Conservation (phyloP, 2,113 vertebrate genomes). For the Microtus oregoni region DNA sequence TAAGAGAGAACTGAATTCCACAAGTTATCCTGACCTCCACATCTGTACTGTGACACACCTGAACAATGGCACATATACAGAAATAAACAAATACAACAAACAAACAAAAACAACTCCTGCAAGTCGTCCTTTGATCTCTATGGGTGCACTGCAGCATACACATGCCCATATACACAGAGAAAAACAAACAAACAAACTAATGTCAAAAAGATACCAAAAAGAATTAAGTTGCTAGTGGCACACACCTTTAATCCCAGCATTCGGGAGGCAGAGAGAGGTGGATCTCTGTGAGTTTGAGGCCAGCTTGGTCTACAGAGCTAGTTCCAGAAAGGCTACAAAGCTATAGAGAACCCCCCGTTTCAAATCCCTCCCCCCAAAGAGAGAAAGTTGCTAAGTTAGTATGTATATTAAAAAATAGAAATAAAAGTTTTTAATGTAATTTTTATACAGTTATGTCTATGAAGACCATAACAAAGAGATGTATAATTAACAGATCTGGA, state of each 20-base stretch:
- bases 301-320: no score
- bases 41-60: neutral
- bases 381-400: neutral
- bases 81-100: neutral
- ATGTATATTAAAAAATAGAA: neutral
- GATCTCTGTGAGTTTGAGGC: no score
- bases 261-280: no score
- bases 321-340: no score
- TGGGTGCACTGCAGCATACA: neutral
- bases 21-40: neutral
- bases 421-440: neutral
- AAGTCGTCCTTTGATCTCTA: neutral
- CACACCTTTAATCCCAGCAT: no score
- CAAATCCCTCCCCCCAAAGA: no score
- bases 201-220: neutral
- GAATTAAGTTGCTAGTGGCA: neutral
- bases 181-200: neutral
- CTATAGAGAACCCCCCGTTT: no score
- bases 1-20: neutral
- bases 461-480: neutral
- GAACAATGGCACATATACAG: neutral
- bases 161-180: neutral
- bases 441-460: neutral
- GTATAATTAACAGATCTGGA: neutral
- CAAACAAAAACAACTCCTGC: neutral